phyloP scores from a whole-genome alignment of 2,888 invertebrate genomes.

The Spodoptera exigua region DNA sequence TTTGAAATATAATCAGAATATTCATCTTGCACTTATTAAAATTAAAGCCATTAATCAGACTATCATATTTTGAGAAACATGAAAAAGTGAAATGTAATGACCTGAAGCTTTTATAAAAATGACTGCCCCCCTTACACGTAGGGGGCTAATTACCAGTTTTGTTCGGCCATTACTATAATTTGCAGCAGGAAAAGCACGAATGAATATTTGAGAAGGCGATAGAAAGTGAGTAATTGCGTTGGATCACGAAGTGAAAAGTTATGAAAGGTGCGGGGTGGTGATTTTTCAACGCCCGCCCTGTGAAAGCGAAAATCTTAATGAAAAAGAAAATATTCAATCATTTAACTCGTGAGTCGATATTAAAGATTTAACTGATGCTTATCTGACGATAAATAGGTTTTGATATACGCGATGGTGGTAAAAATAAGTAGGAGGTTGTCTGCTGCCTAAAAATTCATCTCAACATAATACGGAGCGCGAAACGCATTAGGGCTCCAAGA shows the following conservation, averaged over 20 bases:
- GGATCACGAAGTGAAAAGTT: constrained; percentile 90
- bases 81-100: constrained; percentile 44
- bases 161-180: constrained; percentile 87
- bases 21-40: constrained; percentile 65
- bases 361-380: constrained; percentile 39
- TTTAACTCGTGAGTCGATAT: constrained; percentile 62
- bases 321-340: constrained; percentile 85
- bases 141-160: constrained; percentile 84
- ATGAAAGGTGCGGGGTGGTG: constrained; percentile 87
- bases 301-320: constrained; percentile 85
- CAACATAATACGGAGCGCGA: constrained; percentile 80
- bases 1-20: constrained; percentile 19
- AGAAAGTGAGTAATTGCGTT: constrained; percentile 87
- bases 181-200: constrained; percentile 86
- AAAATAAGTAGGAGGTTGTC: constrained; percentile 64
- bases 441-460: constrained; percentile 85
- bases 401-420: constrained; percentile 46
- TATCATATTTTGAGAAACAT: constrained; percentile 60
- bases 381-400: constrained; percentile 8
- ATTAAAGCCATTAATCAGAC: constrained; percentile 68
- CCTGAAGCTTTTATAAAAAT: constrained; percentile 70
- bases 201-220: constrained; percentile 89
- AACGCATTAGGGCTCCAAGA: constrained; percentile 88
- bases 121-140: constrained; percentile 71
- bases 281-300: constrained; percentile 82